Base-by-base conservation (phyloP, 2,888 invertebrate species). In the Allolobophora icterica region DNA sequence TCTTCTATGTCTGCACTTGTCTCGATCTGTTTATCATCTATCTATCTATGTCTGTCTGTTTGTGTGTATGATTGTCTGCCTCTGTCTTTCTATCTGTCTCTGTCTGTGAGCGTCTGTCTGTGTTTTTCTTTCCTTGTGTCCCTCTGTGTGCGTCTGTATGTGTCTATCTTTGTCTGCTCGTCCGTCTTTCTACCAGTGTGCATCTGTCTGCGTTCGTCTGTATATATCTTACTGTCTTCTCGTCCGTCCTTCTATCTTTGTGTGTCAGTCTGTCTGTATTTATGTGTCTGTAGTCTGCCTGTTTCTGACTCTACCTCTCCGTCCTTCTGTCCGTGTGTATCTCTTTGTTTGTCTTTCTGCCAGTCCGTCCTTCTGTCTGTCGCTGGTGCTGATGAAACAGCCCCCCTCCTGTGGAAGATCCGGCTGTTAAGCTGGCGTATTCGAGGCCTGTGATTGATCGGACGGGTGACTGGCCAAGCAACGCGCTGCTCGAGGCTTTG, bases 381-480 rank as follows among this genome's bases (percentile, higher is more conserved):
- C 52, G 5, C 21, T 17, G 11, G 52, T 52, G 52, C 52, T 24
- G 24, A 24, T 24, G 52, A 71, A 71, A n/a, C 71, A 71, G 30
- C 0, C 30, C 52, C 11, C 0, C 30, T 24, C 11, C 1, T 24
- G 42, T 42, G 8, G 24, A 24, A 24, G 52, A 15, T 52, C 1
- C 71, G n/a, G 71, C 71, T 71, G 71, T n/a, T 71, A 71, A 71
- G 71, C 71, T 71, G 71, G 17, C n/a, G 71, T n/a, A n/a, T n/a
- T 71, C n/a, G 71, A 71, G n/a, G 15, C 71, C 71, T 24, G 52
- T n/a, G 13, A 71, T 71, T n/a, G 71, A 71, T 71, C 0, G 71
- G n/a, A 71, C n/a, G 71, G n/a, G 30, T 71, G 71, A 30, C 30
- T 1, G 71, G n/a, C 8, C n/a, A 13, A 71, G 8, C n/a, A 11